Percentiles rank a stretch among this genome's conserved stretches.
phyloP scores from a whole-genome alignment of 2,113 vertebrate genomes.

The Cygnus atratus region DNA sequence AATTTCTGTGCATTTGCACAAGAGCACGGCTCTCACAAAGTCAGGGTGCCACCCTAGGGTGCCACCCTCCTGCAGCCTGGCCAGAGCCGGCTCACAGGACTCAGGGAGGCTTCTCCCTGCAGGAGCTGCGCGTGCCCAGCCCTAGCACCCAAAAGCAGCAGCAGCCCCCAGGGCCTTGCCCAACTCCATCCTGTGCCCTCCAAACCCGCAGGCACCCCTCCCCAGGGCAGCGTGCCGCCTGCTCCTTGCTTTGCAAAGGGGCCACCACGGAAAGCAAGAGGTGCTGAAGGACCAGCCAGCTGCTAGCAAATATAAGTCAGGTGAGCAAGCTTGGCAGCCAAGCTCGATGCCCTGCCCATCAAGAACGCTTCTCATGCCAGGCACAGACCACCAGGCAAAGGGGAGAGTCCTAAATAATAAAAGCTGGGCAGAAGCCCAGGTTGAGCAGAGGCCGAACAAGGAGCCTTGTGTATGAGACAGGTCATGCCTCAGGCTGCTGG shows the following conservation, averaged over 20 bases:
- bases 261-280: background rate
- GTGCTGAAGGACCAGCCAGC: background rate
- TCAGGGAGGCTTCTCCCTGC: background rate
- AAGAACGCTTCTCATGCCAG: background rate
- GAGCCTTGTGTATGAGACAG: background rate
- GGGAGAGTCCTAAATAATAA: background rate
- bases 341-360: accelerated
- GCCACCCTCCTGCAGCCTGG: background rate
- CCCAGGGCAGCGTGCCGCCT: accelerated
- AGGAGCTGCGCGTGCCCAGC: background rate
- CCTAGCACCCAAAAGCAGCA: background rate
- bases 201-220: background rate
- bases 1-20: background rate
- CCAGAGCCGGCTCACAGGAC: accelerated
- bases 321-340: background rate
- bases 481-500: background rate
- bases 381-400: background rate
- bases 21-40: background rate
- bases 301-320: background rate
- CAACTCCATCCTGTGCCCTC: background rate
- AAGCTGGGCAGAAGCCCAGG: background rate
- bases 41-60: accelerated
- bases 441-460: background rate
- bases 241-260: background rate
- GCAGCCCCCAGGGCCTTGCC: background rate